Conservation (phyloP, 1,140 invertebrate genomes). For the Eueides isabella region DNA sequence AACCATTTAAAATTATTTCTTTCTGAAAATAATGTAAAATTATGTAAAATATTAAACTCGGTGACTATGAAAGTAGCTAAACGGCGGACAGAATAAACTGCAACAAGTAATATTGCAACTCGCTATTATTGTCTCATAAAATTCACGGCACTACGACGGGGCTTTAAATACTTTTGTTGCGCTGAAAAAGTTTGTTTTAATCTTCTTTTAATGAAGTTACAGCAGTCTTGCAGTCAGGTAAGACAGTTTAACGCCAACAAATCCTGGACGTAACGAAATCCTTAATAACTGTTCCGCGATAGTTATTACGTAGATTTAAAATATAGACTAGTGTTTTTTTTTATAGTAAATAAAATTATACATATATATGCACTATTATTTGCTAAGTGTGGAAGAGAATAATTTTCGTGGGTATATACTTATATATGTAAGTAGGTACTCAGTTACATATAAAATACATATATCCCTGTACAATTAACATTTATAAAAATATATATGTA, state of each 20-base stretch:
- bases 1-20: background rate
- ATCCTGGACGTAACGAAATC: conserved; percentile 39
- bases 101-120: conserved; percentile 51
- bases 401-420: no score
- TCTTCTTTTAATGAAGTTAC: conserved; percentile 74
- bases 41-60: conserved; percentile 46
- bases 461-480: no score
- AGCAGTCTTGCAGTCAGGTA: conserved; percentile 54
- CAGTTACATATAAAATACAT: no score
- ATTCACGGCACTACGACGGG: conserved; percentile 47
- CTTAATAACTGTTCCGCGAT: conserved; percentile 15
- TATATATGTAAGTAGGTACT: no score
- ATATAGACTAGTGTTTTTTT: background rate
- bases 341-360: no score
- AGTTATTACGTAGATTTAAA: background rate
- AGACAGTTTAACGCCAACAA: conserved; percentile 58
- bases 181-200: conserved; percentile 67
- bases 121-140: conserved; percentile 59
- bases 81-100: conserved; percentile 26
- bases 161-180: conserved; percentile 61
- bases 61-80: conserved; percentile 31
- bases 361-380: no score
- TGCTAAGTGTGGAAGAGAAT: no score
- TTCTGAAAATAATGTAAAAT: conserved; percentile 17
- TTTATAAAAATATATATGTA: no score